phyloP scores from a whole-genome alignment of 2,113 vertebrate genomes.

The Beaufortia kweichowensis region DNA sequence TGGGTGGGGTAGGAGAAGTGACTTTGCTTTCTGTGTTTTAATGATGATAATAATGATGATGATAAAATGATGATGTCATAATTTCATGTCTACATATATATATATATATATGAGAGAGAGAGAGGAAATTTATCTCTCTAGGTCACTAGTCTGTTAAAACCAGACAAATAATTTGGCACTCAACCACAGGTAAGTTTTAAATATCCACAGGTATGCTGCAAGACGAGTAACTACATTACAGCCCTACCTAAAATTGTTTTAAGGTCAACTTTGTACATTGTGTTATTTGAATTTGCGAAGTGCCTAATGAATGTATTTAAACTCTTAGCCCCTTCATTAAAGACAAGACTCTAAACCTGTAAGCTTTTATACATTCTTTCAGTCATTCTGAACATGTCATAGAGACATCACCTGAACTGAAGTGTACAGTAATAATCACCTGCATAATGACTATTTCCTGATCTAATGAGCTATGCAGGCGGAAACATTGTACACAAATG shows the following conservation, averaged over 20 bases:
- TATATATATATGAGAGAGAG: background rate
- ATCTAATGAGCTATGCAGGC: too few species aligned
- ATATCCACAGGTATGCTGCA: background rate
- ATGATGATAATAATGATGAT: too few species aligned
- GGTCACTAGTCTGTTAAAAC: background rate
- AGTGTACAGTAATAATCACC: too few species aligned
- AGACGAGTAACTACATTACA: background rate
- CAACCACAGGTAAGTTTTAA: background rate
- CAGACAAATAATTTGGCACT: slow-evolving; percentile 8
- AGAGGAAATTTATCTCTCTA: background rate
- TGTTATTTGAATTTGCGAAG: background rate
- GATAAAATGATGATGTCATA: too few species aligned
- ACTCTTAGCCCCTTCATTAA: background rate
- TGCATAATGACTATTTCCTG: too few species aligned
- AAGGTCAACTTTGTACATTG: background rate
- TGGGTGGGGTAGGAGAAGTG: background rate
- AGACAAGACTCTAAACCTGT: background rate
- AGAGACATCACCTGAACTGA: background rate
- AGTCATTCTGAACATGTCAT: background rate
- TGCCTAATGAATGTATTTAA: background rate
- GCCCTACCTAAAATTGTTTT: background rate
- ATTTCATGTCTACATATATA: too few species aligned
- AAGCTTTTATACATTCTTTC: too few species aligned
- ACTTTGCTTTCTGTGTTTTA: background rate
- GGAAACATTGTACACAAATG: too few species aligned